Percentiles rank a stretch among this genome's conserved stretches.
Conservation (phyloP, 2,113 vertebrate species). For the Mystacornis crossleyi region DNA sequence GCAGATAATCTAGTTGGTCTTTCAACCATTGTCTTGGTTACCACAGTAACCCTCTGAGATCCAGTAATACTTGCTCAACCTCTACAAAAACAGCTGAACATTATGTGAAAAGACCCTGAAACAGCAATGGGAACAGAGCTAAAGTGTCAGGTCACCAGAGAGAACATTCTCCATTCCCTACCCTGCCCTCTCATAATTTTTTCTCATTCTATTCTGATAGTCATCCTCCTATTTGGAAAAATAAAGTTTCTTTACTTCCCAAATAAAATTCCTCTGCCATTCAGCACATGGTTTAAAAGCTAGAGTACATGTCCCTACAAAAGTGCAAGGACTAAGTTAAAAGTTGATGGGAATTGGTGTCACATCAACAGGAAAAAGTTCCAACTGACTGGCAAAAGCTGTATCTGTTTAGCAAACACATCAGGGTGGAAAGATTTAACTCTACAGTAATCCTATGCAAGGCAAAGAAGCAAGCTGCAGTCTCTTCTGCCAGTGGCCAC, state of each 20-base stretch:
- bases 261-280: neutral
- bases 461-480: neutral
- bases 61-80: neutral
- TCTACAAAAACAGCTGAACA: neutral
- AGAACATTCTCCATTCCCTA: neutral
- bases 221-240: neutral
- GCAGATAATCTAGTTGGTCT: neutral
- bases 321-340: neutral
- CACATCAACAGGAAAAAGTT: neutral
- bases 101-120: neutral
- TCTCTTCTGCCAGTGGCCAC: neutral
- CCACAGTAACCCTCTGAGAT: neutral
- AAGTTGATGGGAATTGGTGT: neutral
- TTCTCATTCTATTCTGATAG: neutral
- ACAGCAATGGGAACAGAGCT: neutral
- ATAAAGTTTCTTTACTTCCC: neutral
- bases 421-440: neutral
- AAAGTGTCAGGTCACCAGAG: neutral
- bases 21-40: neutral
- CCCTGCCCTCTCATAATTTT: neutral
- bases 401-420: neutral
- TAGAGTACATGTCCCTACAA: neutral
- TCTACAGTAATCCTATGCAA: neutral
- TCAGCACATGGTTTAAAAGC: neutral
- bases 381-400: neutral